Percentiles rank a stretch among this genome's conserved stretches.
Evolutionary conservation across 2,797 vertebrate species (phyloP).

Genomic region (Lepilemur septentrionalis): DNA sequence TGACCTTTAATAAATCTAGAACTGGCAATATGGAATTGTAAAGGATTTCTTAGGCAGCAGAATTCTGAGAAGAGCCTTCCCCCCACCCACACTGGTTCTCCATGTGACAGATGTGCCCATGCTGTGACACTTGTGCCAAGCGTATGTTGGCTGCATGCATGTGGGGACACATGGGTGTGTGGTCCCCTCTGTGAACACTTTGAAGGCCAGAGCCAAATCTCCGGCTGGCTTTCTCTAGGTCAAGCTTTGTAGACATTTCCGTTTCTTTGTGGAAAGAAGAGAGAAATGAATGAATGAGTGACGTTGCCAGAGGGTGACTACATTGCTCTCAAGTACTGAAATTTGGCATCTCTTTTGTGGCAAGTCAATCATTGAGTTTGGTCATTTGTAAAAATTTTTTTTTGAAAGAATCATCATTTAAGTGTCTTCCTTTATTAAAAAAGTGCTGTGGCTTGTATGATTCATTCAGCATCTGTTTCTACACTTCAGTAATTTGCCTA

Average conservation of each 20-base stretch:
- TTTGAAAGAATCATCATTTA: background rate
- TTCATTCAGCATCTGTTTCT: constrained; percentile 25
- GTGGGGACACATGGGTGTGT: background rate
- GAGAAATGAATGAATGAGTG: too few relatives aligned
- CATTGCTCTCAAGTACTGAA: background rate
- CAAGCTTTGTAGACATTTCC: background rate
- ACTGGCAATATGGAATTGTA: background rate
- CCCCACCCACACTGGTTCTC: background rate
- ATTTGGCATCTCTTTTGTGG: background rate
- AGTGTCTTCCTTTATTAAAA: background rate
- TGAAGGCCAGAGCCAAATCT: background rate
- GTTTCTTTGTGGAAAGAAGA: background rate
- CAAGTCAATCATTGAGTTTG: background rate
- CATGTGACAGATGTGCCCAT: background rate
- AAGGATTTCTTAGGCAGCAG: background rate
- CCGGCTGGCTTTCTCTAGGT: background rate
- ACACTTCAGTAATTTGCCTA: background rate
- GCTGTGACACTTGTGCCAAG: background rate
- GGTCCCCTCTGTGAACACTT: background rate
- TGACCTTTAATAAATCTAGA: constrained; percentile 66
- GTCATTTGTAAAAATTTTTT: background rate
- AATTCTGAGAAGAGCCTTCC: background rate
- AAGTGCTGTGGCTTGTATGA: background rate
- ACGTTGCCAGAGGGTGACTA: background rate
- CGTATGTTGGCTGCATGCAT: background rate